Conservation (phyloP, 2,113 vertebrate species). For the Raja brachyura region DNA sequence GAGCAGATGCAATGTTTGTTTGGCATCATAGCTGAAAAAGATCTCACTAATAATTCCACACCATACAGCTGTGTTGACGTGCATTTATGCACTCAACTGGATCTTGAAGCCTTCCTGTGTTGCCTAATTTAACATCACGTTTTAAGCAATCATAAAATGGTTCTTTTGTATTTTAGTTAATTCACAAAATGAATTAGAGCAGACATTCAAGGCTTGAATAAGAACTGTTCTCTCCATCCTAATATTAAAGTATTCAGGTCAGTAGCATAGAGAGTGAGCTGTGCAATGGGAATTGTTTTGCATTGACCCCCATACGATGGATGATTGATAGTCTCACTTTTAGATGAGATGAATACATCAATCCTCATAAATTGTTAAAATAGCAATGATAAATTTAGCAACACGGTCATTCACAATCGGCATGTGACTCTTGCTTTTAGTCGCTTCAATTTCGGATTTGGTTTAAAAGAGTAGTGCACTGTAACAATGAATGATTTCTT, state of each 20-base stretch:
- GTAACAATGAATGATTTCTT: not conserved
- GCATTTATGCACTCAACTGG: no score
- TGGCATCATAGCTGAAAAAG: no score
- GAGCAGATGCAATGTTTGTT: no score
- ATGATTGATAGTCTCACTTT: not conserved
- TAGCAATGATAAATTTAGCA: not conserved
- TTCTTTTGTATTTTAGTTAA: not conserved
- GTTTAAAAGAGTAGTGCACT: not conserved
- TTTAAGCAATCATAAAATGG: not conserved
- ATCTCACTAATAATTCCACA: no score
- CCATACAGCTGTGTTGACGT: no score
- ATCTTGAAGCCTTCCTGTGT: not conserved
- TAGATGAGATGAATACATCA: not conserved
- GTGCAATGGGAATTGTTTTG: not conserved
- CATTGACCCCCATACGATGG: not conserved
- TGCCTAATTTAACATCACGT: not conserved
- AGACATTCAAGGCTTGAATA: not conserved
- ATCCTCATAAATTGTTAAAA: not conserved
- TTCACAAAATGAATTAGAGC: not conserved
- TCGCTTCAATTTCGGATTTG: not conserved
- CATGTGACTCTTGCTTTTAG: not conserved
- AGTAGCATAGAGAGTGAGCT: not conserved
- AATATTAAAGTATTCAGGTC: constrained; percentile 15
- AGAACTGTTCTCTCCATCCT: not conserved
- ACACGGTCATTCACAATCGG: not conserved